Conservation (phyloP, 2,888 invertebrate species). For the Ferrisia virgata region DNA sequence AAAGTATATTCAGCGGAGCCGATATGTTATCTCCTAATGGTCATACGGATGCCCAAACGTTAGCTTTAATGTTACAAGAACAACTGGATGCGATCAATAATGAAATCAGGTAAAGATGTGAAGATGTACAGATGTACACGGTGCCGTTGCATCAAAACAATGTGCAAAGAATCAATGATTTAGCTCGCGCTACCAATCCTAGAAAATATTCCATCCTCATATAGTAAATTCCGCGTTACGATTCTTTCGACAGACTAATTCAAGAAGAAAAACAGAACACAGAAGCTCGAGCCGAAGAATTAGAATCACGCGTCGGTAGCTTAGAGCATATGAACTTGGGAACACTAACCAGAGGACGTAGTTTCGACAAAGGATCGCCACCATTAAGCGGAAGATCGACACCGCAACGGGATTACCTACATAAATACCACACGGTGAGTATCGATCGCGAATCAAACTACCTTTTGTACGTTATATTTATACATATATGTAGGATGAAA, state of each 20-base stretch:
- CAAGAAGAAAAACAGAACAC: constrained; percentile 97
- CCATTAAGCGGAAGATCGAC: constrained; percentile 89
- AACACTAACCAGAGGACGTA: constrained; percentile 65
- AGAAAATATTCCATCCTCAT: too few relatives aligned
- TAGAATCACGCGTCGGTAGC: constrained; percentile 93
- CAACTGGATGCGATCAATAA: constrained; percentile 99
- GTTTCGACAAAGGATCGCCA: constrained; percentile 70
- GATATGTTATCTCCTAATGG: constrained; percentile 60
- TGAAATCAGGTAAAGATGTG: constrained; percentile 79
- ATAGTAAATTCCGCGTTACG: too few relatives aligned
- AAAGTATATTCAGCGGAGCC: constrained; percentile 70
- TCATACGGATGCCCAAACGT: constrained; percentile 89
- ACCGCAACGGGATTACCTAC: constrained; percentile 77
- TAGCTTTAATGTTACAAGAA: constrained; percentile 98
- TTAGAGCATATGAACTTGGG: constrained; percentile 86
- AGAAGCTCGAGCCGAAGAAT: constrained; percentile 93
- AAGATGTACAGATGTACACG: not conserved
- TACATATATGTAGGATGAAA: too few relatives aligned
- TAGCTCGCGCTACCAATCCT: too few relatives aligned
- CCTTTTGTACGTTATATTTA: too few relatives aligned
- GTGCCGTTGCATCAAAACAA: too few relatives aligned
- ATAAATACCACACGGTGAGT: constrained; percentile 95
- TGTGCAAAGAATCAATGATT: too few relatives aligned
- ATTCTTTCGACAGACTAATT: constrained; percentile 56
- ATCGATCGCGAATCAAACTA: not conserved